Percentiles rank a stretch among this genome's conserved stretches.
These are phyloP conservation scores for Eulemur coronatus DNA, from an alignment of 2,797 vertebrate genomes.

Conservation along the genomic window DNA sequence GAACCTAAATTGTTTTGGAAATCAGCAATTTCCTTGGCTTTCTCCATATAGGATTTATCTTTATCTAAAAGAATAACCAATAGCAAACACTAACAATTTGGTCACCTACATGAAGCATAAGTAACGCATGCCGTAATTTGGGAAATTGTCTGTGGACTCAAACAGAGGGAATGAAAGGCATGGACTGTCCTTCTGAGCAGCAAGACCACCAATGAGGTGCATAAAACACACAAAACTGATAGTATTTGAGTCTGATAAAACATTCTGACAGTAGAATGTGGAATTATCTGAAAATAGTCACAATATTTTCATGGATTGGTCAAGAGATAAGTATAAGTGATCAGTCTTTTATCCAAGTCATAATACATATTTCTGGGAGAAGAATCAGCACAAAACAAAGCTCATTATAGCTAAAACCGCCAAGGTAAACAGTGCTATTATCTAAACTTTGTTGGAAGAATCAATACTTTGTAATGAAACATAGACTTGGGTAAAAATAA, in stretches of 20 bases:
- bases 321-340: background rate
- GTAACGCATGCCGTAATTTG: background rate
- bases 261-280: background rate
- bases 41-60: background rate
- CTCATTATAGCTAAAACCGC: background rate
- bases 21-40: background rate
- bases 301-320: background rate
- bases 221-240: background rate
- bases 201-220: background rate
- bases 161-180: background rate
- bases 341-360: background rate
- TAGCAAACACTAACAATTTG: background rate
- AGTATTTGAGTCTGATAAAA: background rate
- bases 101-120: background rate
- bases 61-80: background rate
- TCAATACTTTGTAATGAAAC: background rate
- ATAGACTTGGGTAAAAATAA: background rate
- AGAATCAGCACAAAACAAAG: background rate
- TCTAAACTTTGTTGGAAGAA: background rate
- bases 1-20: background rate
- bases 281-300: background rate
- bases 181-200: background rate
- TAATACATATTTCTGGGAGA: conserved; percentile 18
- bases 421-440: background rate
- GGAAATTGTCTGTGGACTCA: background rate